Evolutionary conservation across 2,888 invertebrate species (phyloP), one percentile per base, ranked within the genome.

Genomic region (Andrena flavipes): DNA sequence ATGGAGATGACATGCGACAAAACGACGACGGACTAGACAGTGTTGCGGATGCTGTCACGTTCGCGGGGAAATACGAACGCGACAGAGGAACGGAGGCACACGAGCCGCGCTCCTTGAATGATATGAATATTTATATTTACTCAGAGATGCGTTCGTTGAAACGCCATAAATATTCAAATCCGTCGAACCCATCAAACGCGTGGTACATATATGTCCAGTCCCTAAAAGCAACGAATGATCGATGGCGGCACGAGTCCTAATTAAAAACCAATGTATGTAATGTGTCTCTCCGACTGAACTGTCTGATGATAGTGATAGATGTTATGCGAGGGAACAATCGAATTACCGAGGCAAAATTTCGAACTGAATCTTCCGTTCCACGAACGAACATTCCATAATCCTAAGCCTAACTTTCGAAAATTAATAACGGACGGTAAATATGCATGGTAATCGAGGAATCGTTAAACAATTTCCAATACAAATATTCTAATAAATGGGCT

Each of bases 101-200:
- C 63, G 42, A 16, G 10, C 68, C 7, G 30, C 26, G 49, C 60
- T 81, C n/a, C 69, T 81, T 79, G 64, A 65, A 62, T 54, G 30
- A n/a, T 73, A 81, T 81, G 73, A 81, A 81, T 74, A 80, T 80
- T 82, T 80, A 80, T 80, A 48, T 82, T 65, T 75, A 75, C 49
- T 65, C 26, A 20, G 10, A 8, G 71, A 74, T 75, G 74, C 65
- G 54, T 73, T 70, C 30, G 49, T 67, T 35, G 51, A 62, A 69
- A 67, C 64, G 49, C 59, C 62, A 75, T 80, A 67, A 80, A 82
- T 80, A 80, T 74, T 82, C 80, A 81, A 60, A 68, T 62, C 23
- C 49, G 4, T 54, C 30, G 33, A 60, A 48, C 26, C 68, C 68
- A 56, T 69, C 68, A 51, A 65, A 65, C 56, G 51, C 30, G 59